A percentile compares a stretch with the other conserved stretches of the same genome.
Evolutionary conservation across 2,888 invertebrate genomes (phyloP).

Genomic region (Sesia apiformis): DNA sequence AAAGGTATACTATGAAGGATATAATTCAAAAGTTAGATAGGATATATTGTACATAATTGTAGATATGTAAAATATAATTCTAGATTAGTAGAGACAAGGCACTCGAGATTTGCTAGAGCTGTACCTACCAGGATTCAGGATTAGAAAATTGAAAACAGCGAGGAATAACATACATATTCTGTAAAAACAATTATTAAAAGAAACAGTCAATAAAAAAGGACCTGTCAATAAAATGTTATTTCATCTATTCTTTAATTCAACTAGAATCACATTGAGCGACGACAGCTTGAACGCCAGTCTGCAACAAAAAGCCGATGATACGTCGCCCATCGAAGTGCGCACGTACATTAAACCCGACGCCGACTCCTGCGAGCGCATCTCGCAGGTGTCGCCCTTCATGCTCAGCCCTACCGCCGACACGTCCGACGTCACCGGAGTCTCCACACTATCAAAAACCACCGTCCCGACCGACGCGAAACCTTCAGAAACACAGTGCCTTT

Average conservation of each 20-base stretch:
- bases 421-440: conserved; percentile 52
- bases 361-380: conserved; percentile 50
- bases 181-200: too few species aligned
- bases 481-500: conserved; percentile 57
- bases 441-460: conserved; percentile 65
- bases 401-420: conserved; percentile 57
- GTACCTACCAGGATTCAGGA: too few species aligned
- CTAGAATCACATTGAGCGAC: conserved; percentile 62
- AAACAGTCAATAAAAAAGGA: too few species aligned
- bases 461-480: conserved; percentile 64
- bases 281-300: conserved; percentile 65
- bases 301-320: conserved; percentile 26
- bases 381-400: conserved; percentile 62
- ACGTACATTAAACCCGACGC: conserved; percentile 49
- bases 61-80: too few species aligned
- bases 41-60: too few species aligned
- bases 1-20: too few species aligned
- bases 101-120: too few species aligned
- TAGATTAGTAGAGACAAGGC: too few species aligned
- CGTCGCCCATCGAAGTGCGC: conserved; percentile 37
- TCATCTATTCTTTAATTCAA: neutral
- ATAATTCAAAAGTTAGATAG: too few species aligned
- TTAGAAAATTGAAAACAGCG: too few species aligned
- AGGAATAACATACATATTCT: too few species aligned
- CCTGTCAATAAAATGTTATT: neutral